Conservation (phyloP, 1,140 invertebrate species). For the Bombus soroeensis region DNA sequence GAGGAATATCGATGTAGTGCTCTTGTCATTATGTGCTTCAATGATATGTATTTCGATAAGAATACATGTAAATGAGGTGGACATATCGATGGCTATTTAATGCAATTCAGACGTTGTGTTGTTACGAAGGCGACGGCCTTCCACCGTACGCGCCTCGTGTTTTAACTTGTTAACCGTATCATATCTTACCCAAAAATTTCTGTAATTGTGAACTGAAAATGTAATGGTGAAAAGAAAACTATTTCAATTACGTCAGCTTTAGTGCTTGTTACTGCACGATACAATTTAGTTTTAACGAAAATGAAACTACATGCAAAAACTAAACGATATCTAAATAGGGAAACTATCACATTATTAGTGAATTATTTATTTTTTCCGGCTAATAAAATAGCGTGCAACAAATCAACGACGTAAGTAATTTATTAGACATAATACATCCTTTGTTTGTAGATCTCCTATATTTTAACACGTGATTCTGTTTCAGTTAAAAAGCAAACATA, state of each 20-base stretch:
- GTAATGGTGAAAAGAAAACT: no score
- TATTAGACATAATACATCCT: no score
- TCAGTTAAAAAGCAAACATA: not conserved
- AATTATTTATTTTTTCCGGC: rapidly evolving
- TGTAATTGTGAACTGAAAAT: rapidly evolving
- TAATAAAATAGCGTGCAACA: no score
- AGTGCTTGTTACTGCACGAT: no score
- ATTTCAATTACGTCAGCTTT: no score
- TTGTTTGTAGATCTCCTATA: not conserved
- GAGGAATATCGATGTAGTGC: no score
- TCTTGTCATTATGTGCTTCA: rapidly evolving
- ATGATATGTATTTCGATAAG: rapidly evolving
- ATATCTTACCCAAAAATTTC: no score
- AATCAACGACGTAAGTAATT: no score
- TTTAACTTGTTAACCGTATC: rapidly evolving
- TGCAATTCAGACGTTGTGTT: rapidly evolving
- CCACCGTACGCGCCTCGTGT: rapidly evolving
- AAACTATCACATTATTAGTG: not conserved
- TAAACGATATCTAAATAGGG: rapidly evolving
- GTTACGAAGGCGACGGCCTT: rapidly evolving
- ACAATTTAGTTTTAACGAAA: no score
- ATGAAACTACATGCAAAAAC: not conserved
- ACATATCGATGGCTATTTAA: no score
- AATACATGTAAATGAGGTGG: no score
- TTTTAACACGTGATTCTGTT: rapidly evolving